Percentiles rank a stretch among this genome's conserved stretches.
Evolutionary conservation across 1,140 invertebrate genomes (phyloP).

Genomic region (Aphelinus atriplicis): DNA sequence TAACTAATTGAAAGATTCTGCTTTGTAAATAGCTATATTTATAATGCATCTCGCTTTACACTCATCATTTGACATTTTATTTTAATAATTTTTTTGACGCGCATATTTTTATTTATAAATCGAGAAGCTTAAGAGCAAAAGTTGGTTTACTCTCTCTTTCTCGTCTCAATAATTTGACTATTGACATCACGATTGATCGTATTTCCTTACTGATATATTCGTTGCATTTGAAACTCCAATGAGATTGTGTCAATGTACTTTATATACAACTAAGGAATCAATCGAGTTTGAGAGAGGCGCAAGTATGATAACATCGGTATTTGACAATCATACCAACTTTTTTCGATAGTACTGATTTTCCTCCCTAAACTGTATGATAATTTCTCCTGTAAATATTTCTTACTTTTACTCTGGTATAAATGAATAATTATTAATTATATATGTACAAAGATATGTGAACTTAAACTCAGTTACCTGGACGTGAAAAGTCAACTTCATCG

Average conservation of each 20-base stretch:
- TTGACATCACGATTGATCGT: slow-evolving; percentile 5
- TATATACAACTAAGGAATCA: not conserved
- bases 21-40: slow-evolving; percentile 60
- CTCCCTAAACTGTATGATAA: slow-evolving; percentile 51
- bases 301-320: slow-evolving; percentile 45
- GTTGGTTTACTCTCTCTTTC: slow-evolving; percentile 42
- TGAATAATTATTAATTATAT: slow-evolving; percentile 21
- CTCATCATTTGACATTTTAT: slow-evolving; percentile 16
- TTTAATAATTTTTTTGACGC: slow-evolving; percentile 28
- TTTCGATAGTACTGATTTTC: slow-evolving; percentile 56
- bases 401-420: slow-evolving; percentile 54
- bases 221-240: slow-evolving; percentile 13
- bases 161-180: slow-evolving; percentile 38
- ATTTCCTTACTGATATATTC: not conserved
- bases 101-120: slow-evolving; percentile 37
- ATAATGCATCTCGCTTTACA: slow-evolving; percentile 32
- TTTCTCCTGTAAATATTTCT: slow-evolving; percentile 63
- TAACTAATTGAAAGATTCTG: slow-evolving; percentile 45
- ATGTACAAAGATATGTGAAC: slow-evolving; percentile 47
- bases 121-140: slow-evolving; percentile 40
- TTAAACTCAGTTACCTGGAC: slow-evolving; percentile 41
- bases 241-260: slow-evolving; percentile 9
- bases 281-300: slow-evolving; percentile 37
- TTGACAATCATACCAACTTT: slow-evolving; percentile 59
- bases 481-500: slow-evolving; percentile 12